phyloP scores from a whole-genome alignment of 2,113 vertebrate genomes.

The Neopipo cinnamomea region DNA sequence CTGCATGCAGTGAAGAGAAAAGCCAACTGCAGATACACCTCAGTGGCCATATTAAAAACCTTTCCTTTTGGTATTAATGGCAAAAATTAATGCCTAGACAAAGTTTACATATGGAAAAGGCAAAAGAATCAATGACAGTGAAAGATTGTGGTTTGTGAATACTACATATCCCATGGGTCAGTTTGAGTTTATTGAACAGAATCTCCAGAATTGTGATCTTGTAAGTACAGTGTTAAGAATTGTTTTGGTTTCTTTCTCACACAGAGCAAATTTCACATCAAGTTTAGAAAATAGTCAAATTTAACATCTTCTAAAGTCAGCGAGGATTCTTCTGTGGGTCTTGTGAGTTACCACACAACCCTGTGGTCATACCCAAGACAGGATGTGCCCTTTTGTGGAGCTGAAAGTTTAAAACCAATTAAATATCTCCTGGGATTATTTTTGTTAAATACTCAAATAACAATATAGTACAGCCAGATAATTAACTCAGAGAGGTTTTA shows the following conservation, averaged over 20 bases:
- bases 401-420: not conserved
- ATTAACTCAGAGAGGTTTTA: not conserved
- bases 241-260: not conserved
- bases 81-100: not conserved
- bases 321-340: not conserved
- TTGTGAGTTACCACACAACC: not conserved
- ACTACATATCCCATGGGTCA: not conserved
- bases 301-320: not conserved
- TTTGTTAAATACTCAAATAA: not conserved
- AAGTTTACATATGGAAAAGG: not conserved
- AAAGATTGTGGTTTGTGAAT: not conserved
- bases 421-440: not conserved
- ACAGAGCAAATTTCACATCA: not conserved
- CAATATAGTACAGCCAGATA: not conserved
- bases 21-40: not conserved
- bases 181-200: not conserved
- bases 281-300: not conserved
- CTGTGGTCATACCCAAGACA: no score
- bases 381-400: not conserved
- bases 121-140: not conserved
- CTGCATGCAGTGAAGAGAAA: not conserved
- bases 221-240: not conserved
- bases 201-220: not conserved
- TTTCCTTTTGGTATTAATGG: not conserved
- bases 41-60: not conserved